Conservation (phyloP, 2,113 vertebrate species). For the Stegastes partitus region DNA sequence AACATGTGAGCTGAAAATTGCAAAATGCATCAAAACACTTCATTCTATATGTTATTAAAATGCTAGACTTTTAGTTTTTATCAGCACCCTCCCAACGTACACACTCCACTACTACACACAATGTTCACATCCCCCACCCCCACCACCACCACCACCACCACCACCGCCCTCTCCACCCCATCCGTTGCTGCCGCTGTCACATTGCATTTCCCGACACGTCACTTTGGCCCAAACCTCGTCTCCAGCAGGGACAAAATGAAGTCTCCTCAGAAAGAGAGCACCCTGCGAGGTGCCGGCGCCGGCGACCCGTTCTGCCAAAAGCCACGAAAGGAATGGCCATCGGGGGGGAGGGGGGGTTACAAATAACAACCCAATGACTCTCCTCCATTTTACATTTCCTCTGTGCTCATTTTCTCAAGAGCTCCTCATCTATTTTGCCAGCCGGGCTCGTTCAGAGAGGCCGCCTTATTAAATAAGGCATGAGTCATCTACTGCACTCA, state of each 20-base stretch:
- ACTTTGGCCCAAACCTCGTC: constrained; percentile 62
- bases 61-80: too few relatives aligned
- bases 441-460: constrained; percentile 50
- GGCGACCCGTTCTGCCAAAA: constrained; percentile 48
- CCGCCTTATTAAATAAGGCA: constrained; percentile 67
- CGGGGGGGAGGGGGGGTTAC: not conserved
- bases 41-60: too few relatives aligned
- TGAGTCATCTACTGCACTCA: constrained; percentile 62
- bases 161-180: too few relatives aligned
- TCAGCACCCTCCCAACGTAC: too few relatives aligned
- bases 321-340: not conserved
- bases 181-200: constrained; percentile 80
- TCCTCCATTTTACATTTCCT: constrained; percentile 69
- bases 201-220: constrained; percentile 82
- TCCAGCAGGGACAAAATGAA: constrained; percentile 61
- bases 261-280: constrained; percentile 50
- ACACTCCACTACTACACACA: not conserved
- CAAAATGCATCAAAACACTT: too few relatives aligned
- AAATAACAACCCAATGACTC: constrained; percentile 50
- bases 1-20: too few relatives aligned
- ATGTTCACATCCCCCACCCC: constrained; percentile 5
- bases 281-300: constrained; percentile 44
- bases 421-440: constrained; percentile 59
- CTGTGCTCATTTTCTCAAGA: constrained; percentile 68
- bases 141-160: too few relatives aligned